Conservation (phyloP, 2,888 invertebrate genomes). For the Cheiracanthium punctorium region DNA sequence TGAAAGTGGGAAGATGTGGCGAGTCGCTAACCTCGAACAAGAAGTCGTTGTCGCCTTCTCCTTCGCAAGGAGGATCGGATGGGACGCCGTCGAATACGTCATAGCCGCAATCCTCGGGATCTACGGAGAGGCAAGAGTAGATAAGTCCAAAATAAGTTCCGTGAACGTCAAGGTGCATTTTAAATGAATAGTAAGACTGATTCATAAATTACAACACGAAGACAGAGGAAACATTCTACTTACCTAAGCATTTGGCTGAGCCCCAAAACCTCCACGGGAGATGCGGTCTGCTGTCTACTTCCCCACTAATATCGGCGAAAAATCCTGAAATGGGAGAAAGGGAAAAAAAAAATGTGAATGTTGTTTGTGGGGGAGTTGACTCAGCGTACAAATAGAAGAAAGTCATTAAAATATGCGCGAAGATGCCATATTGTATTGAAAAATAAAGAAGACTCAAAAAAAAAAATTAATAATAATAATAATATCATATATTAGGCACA, state of each 20-base stretch:
- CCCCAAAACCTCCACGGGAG: constrained; percentile 82
- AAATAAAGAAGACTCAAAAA: too few relatives aligned
- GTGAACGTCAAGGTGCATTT: too few relatives aligned
- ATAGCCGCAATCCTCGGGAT: constrained; percentile 73
- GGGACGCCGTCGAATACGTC: constrained; percentile 74
- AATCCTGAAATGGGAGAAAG: constrained; percentile 72
- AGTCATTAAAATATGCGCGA: too few relatives aligned
- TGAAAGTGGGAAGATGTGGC: constrained; percentile 87
- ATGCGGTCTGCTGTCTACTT: constrained; percentile 63
- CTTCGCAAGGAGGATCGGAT: constrained; percentile 72
- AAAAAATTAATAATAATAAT: too few relatives aligned
- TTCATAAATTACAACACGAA: not conserved
- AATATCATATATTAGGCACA: too few relatives aligned
- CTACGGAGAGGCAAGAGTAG: constrained; percentile 52
- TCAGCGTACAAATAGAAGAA: too few relatives aligned
- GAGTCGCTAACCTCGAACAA: constrained; percentile 89
- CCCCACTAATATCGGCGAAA: constrained; percentile 72
- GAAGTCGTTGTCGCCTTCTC: constrained; percentile 79
- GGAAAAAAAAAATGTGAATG: too few relatives aligned
- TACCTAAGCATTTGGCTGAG: constrained; percentile 80
- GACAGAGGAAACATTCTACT: constrained; percentile 58
- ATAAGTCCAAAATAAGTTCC: not conserved
- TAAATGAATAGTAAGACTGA: not conserved
- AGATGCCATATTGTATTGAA: too few relatives aligned
- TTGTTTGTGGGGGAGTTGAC: too few relatives aligned